These are phyloP conservation scores for Aphelenchoides bicaudatus DNA, from an alignment of 2,888 invertebrate species.

Conservation along the genomic window DNA sequence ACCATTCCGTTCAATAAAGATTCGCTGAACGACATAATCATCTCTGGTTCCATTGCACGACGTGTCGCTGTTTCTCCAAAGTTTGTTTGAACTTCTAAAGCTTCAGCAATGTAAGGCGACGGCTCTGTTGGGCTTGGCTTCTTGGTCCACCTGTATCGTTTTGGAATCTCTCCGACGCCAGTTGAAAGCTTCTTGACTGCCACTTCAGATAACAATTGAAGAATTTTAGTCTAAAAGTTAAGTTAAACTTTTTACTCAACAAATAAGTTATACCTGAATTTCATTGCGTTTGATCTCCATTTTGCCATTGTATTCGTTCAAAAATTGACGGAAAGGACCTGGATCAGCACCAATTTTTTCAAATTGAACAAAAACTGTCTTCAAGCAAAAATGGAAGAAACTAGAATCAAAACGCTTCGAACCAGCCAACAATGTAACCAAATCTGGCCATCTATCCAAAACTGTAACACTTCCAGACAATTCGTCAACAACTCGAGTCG, in stretches of 20 bases:
- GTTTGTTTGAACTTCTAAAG: conserved; percentile 20
- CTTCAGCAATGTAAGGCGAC: conserved; percentile 68
- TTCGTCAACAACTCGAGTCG: conserved; percentile 14
- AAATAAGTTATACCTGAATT: conserved; percentile 22
- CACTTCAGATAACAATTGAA: too few species aligned
- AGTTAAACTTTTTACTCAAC: conserved; percentile 10
- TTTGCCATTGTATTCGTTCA: conserved; percentile 15
- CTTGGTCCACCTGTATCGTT: conserved; percentile 58
- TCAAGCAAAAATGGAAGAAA: conserved; percentile 31
- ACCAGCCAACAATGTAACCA: conserved; percentile 25
- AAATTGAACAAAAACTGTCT: conserved; percentile 22
- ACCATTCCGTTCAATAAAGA: conserved; percentile 20
- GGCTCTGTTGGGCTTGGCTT: conserved; percentile 72
- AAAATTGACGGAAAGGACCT: conserved; percentile 34
- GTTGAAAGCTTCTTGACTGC: neutral
- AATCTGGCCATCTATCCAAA: conserved; percentile 23
- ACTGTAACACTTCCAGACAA: conserved; percentile 8
- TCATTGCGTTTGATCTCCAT: conserved; percentile 19
- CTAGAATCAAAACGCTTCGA: conserved; percentile 24
- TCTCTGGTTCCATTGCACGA: conserved; percentile 24
- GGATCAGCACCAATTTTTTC: conserved; percentile 41
- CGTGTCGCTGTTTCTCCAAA: conserved; percentile 20
- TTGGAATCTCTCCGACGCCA: conserved; percentile 80
- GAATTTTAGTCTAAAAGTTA: too few species aligned
- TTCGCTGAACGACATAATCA: conserved; percentile 4